Evolutionary conservation across 2,797 vertebrate genomes (phyloP).

Genomic region (Kryptolebias ocellatus): DNA sequence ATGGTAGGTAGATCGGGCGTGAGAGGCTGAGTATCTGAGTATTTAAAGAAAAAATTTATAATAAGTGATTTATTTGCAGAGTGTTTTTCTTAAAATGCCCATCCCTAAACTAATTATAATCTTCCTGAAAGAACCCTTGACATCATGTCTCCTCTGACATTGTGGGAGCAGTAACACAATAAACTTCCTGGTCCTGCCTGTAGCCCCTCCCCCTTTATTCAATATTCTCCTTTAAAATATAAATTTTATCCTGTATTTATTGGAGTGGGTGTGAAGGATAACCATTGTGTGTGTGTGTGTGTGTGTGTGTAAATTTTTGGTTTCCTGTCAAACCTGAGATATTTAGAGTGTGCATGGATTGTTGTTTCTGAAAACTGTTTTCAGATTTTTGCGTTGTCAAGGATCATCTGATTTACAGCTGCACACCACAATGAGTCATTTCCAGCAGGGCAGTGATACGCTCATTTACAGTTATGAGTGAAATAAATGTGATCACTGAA

Average conservation of each 20-base stretch:
- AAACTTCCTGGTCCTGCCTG: conserved; percentile 13
- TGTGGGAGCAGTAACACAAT: conserved; percentile 16
- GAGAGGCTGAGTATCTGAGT: too few species aligned
- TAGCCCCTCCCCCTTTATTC: conserved; percentile 39
- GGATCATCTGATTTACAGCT: conserved; percentile 10
- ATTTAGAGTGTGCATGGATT: conserved; percentile 16
- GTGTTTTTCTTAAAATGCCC: too few species aligned
- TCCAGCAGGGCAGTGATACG: conserved; percentile 15
- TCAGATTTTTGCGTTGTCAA: conserved; percentile 1
- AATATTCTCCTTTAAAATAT: conserved; percentile 20
- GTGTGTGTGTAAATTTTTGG: not conserved
- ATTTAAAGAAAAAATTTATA: too few species aligned
- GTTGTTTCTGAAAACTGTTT: conserved; percentile 23
- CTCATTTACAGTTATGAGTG: conserved; percentile 61
- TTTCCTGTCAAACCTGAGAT: conserved; percentile 23
- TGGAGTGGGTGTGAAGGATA: conserved; percentile 26
- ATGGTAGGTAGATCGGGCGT: too few species aligned
- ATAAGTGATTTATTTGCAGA: too few species aligned
- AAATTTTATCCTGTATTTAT: conserved; percentile 60
- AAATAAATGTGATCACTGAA: conserved; percentile 62
- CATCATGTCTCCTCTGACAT: conserved; percentile 9
- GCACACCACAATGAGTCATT: conserved; percentile 10
- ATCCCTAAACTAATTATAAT: conserved; percentile 7
- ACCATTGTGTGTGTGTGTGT: conserved; percentile 7
- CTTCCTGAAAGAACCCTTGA: conserved; percentile 3